Percentiles rank a stretch among this genome's conserved stretches.
phyloP scores from a whole-genome alignment of 2,113 vertebrate species.

The Nicator chloris region DNA sequence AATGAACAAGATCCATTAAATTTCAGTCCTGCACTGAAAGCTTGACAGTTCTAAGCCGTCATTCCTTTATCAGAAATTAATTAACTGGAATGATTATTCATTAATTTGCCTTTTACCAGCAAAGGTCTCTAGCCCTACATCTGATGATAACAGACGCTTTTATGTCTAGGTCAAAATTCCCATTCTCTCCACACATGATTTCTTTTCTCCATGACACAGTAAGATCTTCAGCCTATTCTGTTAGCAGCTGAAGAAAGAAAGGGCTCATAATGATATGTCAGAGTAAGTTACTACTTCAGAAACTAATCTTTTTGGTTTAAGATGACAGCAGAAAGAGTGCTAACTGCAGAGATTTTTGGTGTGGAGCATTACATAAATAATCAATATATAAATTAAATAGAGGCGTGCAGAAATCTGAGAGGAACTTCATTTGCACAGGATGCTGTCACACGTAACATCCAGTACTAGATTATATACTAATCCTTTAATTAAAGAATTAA shows the following conservation, averaged over 20 bases:
- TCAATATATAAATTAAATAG: neutral
- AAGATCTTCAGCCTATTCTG: neutral
- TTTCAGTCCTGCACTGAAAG: neutral
- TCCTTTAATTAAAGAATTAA: neutral
- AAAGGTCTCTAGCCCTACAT: neutral
- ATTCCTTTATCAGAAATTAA: neutral
- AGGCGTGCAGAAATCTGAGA: neutral
- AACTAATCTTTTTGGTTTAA: neutral
- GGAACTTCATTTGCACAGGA: neutral
- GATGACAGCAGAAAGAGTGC: neutral
- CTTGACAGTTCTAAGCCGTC: neutral
- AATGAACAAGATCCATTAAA: neutral
- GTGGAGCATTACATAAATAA: neutral
- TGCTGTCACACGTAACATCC: neutral
- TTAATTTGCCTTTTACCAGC: neutral
- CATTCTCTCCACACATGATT: neutral
- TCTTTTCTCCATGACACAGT: neutral
- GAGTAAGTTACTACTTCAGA: neutral
- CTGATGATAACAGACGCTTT: neutral
- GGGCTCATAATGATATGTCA: neutral
- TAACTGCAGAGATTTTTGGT: neutral
- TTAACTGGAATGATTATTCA: neutral
- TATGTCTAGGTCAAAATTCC: neutral
- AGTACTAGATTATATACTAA: neutral
- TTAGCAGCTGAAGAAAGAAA: neutral